Evolutionary conservation across 2,797 vertebrate genomes (phyloP).

Genomic region (Sphaeramia orbicularis): DNA sequence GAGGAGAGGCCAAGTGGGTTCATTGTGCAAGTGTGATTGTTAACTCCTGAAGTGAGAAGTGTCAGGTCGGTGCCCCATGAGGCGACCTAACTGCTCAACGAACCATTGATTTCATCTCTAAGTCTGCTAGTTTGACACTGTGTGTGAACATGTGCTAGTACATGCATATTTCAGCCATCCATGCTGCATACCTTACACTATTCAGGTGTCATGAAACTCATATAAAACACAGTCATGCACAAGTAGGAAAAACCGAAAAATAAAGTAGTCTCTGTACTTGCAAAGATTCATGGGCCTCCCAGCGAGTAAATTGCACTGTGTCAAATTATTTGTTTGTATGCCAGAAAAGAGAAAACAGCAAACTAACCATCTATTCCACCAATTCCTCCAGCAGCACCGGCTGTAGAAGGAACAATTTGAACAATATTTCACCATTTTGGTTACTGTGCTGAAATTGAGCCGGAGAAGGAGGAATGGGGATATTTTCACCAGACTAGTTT

Average conservation of each 20-base stretch:
- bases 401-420: constrained; percentile 34
- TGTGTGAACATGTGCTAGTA: neutral
- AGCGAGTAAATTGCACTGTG: constrained; percentile 33
- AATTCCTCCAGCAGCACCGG: constrained; percentile 18
- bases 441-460: constrained; percentile 35
- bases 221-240: constrained; percentile 19
- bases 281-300: constrained; percentile 23
- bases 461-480: constrained; percentile 4
- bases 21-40: neutral
- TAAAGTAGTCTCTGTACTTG: constrained; percentile 8
- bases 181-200: constrained; percentile 7
- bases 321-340: constrained; percentile 45
- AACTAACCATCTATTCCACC: constrained; percentile 4
- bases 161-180: constrained; percentile 37
- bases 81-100: constrained; percentile 48
- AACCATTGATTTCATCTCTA: constrained; percentile 53
- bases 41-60: constrained; percentile 27
- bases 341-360: constrained; percentile 30
- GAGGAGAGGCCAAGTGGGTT: neutral
- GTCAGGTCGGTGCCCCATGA: constrained; percentile 27
- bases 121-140: constrained; percentile 31
- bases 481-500: constrained; percentile 42
- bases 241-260: constrained; percentile 31
- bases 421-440: constrained; percentile 32
- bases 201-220: constrained; percentile 6